phyloP scores from a whole-genome alignment of 1,140 invertebrate species.

The Lepidurus couesii region DNA sequence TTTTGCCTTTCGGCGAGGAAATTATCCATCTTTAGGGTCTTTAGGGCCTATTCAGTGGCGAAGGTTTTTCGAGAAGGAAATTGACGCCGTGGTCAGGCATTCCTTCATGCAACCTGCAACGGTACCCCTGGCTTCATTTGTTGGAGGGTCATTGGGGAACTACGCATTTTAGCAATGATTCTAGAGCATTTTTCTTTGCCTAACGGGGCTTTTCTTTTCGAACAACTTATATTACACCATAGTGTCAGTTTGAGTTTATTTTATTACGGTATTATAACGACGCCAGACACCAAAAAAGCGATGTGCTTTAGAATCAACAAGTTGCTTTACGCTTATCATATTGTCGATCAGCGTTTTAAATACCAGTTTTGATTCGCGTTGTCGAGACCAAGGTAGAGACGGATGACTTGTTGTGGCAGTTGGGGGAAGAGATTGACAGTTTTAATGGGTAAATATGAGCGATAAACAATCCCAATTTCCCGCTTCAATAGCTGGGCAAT shows the following conservation, averaged over 20 bases:
- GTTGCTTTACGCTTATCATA: no score
- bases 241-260: background rate
- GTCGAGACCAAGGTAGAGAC: no score
- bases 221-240: background rate
- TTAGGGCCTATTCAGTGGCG: constrained; percentile 2
- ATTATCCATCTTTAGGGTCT: background rate
- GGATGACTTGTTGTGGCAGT: no score
- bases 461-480: background rate
- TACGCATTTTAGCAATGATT: constrained; percentile 11
- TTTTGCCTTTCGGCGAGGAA: background rate
- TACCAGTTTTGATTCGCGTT: no score
- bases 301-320: no score
- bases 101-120: constrained; percentile 7
- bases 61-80: background rate
- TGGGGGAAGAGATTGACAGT: background rate
- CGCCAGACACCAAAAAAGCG: no score
- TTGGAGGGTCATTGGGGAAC: constrained; percentile 13
- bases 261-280: no score
- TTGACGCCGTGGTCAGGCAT: background rate
- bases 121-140: constrained; percentile 4
- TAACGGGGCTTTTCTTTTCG: background rate
- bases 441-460: constrained; percentile 11
- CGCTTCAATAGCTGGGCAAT: background rate
- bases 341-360: no score
- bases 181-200: background rate